Conservation (phyloP, 1,140 invertebrate genomes). For the Drosophila lini region DNA sequence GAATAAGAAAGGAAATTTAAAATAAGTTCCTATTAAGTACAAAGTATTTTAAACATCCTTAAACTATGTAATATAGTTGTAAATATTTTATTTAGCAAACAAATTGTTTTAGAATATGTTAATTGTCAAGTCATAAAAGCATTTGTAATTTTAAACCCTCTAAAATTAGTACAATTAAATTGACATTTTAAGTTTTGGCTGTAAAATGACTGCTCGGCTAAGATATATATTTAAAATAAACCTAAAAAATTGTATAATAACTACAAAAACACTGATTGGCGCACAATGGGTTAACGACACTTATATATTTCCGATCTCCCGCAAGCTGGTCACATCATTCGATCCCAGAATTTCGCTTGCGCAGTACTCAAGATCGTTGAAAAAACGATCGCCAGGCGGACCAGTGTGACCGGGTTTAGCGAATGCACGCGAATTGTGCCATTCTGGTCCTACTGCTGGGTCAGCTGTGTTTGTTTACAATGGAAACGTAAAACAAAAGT, state of each 20-base stretch:
- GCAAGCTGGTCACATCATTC: slow-evolving; percentile 4
- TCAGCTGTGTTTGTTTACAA: slow-evolving; percentile 21
- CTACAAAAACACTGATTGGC: background rate
- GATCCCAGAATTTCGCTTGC: slow-evolving; percentile 8
- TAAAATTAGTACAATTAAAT: background rate
- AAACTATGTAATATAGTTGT: background rate
- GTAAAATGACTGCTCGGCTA: background rate
- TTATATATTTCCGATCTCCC: background rate
- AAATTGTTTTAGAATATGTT: background rate
- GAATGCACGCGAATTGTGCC: background rate
- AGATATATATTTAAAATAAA: background rate
- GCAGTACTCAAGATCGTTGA: background rate
- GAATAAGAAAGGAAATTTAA: too few species aligned
- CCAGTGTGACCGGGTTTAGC: background rate
- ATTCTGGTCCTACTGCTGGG: slow-evolving; percentile 6
- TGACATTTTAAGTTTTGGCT: background rate
- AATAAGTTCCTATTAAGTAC: background rate
- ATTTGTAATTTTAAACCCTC: background rate
- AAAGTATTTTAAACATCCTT: background rate
- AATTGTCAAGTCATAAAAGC: background rate
- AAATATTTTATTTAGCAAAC: too few species aligned
- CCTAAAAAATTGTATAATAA: background rate
- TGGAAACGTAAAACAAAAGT: slow-evolving; percentile 24
- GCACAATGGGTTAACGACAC: background rate
- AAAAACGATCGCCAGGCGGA: background rate